Conservation (phyloP, 2,888 invertebrate species). For the Dasypolia templi region DNA sequence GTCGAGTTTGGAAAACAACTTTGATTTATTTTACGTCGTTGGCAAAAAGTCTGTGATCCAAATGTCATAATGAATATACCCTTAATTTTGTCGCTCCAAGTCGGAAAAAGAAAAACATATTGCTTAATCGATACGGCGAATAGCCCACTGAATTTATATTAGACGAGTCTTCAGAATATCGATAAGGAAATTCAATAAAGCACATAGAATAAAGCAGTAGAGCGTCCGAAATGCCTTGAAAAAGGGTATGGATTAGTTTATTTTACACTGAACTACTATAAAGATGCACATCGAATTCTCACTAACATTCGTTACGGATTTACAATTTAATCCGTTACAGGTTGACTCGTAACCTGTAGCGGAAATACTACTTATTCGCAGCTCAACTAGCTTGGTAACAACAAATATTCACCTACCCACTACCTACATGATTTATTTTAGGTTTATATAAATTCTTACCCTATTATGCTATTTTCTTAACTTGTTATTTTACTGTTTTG, state of each 20-base stretch:
- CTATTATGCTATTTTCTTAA: too few relatives aligned
- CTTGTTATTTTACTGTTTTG: too few relatives aligned
- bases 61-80: slow-evolving; percentile 29
- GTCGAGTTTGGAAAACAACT: slow-evolving; percentile 30
- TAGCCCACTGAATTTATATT: slow-evolving; percentile 55
- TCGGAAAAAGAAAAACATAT: slow-evolving; percentile 49
- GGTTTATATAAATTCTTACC: too few relatives aligned
- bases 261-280: background rate
- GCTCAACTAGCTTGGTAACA: too few relatives aligned
- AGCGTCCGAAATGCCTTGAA: background rate
- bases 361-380: too few relatives aligned
- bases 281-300: too few relatives aligned
- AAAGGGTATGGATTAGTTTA: background rate
- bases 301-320: too few relatives aligned
- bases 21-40: slow-evolving; percentile 39
- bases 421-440: too few relatives aligned
- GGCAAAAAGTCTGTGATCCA: slow-evolving; percentile 4
- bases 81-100: slow-evolving; percentile 27
- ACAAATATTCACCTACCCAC: too few relatives aligned
- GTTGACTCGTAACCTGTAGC: too few relatives aligned
- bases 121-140: slow-evolving; percentile 42
- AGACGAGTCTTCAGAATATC: slow-evolving; percentile 39
- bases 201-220: slow-evolving; percentile 25
- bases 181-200: slow-evolving; percentile 49
- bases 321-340: too few relatives aligned